Base-by-base conservation (phyloP, 2,797 vertebrate species). In the Falco columbarius region DNA sequence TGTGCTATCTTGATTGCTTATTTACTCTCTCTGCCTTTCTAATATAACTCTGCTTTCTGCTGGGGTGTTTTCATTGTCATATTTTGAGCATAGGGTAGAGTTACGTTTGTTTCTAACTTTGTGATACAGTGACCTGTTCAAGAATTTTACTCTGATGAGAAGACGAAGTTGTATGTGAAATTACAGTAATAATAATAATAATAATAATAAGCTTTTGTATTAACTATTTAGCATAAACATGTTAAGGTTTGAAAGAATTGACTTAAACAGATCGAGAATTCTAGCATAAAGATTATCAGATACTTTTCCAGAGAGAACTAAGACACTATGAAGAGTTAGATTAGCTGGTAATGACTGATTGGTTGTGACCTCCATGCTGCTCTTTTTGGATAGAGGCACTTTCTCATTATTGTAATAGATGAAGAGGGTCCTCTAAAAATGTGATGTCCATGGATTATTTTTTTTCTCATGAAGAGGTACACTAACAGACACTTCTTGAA, bases 331-430 rank as follows among this genome's bases (percentile, higher is more conserved):
- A 36, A 55, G 67, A 36, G 71, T 83, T 62, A 81, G 66, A 84
- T 81, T 81, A 80, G 55, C 55, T 87, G 76, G 47, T 95, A 84
- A 85, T 73, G 51, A 44, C 58, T 47, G n/a, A 40, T 49, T 77
- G 80, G 6, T 70, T 86, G 56, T 83, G 79, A 91, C 84, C 72
- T 85, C 34, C 46, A 6, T 32, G 55, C 21, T 90, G 65, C 70
- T 77, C 54, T 54, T 94, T 81, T 84, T 77, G 56, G 44, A 30
- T 86, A 54, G 44, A 77, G 9, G 13, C 20, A 13, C 23, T 81
- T 74, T 82, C 76, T 87, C 81, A 88, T 94, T 93, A 95, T 63
- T 29, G 7, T 44, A 89, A 87, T 30, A 89, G 52, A 73, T 34
- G 26, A 88, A 86, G 32, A 91, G 46, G 18, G 10, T 72, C 65